Conservation (phyloP, 2,113 vertebrate species). For the Hemichromis elongatus region DNA sequence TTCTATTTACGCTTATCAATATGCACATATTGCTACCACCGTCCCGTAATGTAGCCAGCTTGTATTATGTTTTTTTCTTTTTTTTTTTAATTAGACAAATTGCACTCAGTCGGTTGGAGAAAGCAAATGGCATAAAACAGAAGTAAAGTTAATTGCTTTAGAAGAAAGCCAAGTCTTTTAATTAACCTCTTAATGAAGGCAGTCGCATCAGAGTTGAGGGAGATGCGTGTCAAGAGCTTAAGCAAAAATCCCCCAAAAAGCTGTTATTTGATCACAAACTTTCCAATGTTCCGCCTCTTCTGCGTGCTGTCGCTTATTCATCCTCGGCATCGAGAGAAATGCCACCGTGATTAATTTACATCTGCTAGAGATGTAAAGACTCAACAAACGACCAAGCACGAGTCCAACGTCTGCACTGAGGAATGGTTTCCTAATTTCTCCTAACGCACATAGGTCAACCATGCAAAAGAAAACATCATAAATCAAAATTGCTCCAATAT, state of each 20-base stretch:
- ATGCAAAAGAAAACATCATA: slow-evolving; percentile 49
- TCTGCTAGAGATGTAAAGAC: slow-evolving; percentile 11
- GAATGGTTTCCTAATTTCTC: slow-evolving; percentile 29
- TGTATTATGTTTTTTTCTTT: background rate
- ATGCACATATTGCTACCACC: background rate
- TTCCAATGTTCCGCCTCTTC: background rate
- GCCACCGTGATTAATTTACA: slow-evolving; percentile 37
- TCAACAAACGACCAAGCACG: background rate
- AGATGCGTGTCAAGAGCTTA: background rate
- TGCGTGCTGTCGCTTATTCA: background rate
- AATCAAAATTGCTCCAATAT: slow-evolving; percentile 46
- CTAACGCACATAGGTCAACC: slow-evolving; percentile 38
- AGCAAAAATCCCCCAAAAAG: background rate
- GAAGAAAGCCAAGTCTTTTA: slow-evolving; percentile 42
- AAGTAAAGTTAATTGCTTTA: slow-evolving; percentile 43
- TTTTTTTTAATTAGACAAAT: slow-evolving; percentile 39
- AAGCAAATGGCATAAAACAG: slow-evolving; percentile 25
- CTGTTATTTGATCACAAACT: background rate
- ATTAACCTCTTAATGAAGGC: slow-evolving; percentile 48
- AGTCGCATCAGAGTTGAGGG: slow-evolving; percentile 13
- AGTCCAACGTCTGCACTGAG: slow-evolving; percentile 4
- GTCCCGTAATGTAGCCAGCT: slow-evolving; percentile 1
- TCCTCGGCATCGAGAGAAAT: background rate
- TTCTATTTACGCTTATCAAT: background rate
- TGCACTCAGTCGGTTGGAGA: slow-evolving; percentile 22